phyloP scores from a whole-genome alignment of 2,888 invertebrate species.

The Erpobdella octoculata region DNA sequence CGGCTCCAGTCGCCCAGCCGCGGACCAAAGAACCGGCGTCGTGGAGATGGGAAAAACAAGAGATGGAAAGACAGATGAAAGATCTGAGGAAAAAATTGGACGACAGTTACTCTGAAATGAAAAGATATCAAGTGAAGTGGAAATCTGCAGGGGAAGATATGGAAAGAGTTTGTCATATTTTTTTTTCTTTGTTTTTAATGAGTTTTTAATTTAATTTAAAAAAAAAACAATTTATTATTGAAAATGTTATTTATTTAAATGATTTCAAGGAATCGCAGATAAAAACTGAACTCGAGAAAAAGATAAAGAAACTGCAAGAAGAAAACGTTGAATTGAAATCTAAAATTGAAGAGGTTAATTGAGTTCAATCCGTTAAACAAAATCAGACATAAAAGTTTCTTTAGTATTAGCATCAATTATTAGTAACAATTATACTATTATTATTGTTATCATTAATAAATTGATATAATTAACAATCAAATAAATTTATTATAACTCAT shows the following conservation, averaged over 20 bases:
- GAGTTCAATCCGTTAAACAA: too few relatives aligned
- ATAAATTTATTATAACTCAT: neutral
- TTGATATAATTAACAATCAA: neutral
- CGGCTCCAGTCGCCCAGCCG: neutral
- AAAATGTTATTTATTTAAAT: neutral
- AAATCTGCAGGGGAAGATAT: conserved; percentile 37
- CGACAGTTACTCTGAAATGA: conserved; percentile 37
- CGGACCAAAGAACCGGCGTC: conserved; percentile 33
- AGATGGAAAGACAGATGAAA: conserved; percentile 37
- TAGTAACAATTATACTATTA: too few relatives aligned
- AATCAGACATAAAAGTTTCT: neutral
- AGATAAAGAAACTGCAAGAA: conserved; percentile 39
- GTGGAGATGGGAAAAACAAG: conserved; percentile 40
- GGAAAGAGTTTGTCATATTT: conserved; percentile 33
- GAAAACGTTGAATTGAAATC: conserved; percentile 41
- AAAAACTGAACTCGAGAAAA: conserved; percentile 36
- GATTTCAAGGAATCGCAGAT: conserved; percentile 33
- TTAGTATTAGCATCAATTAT: neutral
- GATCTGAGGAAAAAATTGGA: conserved; percentile 37
- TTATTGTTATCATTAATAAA: too few relatives aligned
- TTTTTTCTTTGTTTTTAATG: too few relatives aligned
- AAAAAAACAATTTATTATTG: neutral
- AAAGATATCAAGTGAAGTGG: conserved; percentile 34
- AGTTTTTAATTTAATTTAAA: too few relatives aligned
- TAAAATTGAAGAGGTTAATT: conserved; percentile 43